Evolutionary conservation across 2,888 invertebrate species (phyloP).

Genomic region (Philaethria dido): DNA sequence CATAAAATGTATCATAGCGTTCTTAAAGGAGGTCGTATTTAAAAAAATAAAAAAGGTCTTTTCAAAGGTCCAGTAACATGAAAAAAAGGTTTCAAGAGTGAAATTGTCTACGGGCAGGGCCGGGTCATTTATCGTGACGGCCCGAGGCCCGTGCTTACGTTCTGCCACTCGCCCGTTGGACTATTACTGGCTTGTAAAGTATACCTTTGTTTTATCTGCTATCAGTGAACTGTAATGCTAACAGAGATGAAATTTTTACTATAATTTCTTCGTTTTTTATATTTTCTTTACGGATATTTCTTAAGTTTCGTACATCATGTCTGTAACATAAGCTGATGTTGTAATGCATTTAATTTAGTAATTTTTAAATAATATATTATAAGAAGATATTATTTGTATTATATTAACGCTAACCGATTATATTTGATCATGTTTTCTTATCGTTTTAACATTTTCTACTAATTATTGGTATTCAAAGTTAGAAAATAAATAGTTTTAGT

Average conservation of each 20-base stretch:
- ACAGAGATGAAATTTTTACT: conserved; percentile 17
- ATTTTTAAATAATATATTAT: too few relatives aligned
- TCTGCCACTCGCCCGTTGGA: conserved; percentile 62
- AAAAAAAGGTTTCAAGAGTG: conserved; percentile 45
- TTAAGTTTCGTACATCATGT: too few relatives aligned
- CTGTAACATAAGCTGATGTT: too few relatives aligned
- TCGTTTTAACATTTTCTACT: too few relatives aligned
- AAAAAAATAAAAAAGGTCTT: conserved; percentile 60
- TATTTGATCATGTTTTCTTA: too few relatives aligned
- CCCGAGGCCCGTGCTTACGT: conserved; percentile 70
- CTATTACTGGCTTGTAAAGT: conserved; percentile 47
- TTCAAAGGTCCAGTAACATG: conserved; percentile 60
- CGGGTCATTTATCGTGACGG: conserved; percentile 76
- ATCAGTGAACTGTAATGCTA: conserved; percentile 37
- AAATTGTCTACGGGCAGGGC: conserved; percentile 74
- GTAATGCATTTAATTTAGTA: too few relatives aligned
- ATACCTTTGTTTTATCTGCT: conserved; percentile 43
- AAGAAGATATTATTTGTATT: too few relatives aligned
- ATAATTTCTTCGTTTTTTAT: not conserved
- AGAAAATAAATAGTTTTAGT: too few relatives aligned
- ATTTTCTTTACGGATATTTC: too few relatives aligned
- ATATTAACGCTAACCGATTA: too few relatives aligned
- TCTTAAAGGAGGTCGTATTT: conserved; percentile 45
- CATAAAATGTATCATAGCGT: conserved; percentile 43
- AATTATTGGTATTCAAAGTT: too few relatives aligned